Conservation (phyloP, 2,113 vertebrate species). For the Amphiprion percula region DNA sequence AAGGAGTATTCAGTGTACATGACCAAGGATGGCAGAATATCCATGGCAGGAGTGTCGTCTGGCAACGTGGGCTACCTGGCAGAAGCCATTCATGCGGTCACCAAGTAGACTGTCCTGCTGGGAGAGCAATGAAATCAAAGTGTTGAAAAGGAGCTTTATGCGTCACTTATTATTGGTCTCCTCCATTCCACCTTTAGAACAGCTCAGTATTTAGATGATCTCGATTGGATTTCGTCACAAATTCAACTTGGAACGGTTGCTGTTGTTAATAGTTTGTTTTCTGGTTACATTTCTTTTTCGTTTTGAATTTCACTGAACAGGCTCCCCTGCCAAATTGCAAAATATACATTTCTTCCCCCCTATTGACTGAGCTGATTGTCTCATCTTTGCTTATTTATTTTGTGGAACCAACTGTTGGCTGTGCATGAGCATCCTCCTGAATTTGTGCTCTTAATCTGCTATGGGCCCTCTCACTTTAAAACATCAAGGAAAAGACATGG, state of each 20-base stretch:
- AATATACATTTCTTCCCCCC: not conserved
- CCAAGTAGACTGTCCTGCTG: slow-evolving; percentile 85
- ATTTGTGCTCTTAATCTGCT: slow-evolving; percentile 39
- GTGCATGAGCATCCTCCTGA: slow-evolving; percentile 24
- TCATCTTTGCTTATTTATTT: slow-evolving; percentile 64
- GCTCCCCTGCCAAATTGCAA: slow-evolving; percentile 25
- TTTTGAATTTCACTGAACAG: slow-evolving; percentile 32
- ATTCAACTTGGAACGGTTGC: slow-evolving; percentile 37
- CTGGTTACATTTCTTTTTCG: not conserved
- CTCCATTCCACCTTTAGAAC: slow-evolving; percentile 56
- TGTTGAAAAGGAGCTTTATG: slow-evolving; percentile 39
- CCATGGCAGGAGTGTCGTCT: slow-evolving; percentile 93
- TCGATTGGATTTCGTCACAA: slow-evolving; percentile 53
- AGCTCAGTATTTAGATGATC: slow-evolving; percentile 47
- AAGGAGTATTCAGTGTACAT: slow-evolving; percentile 98
- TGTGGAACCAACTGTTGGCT: slow-evolving; percentile 39
- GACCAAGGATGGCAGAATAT: slow-evolving; percentile 98
- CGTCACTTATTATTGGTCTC: slow-evolving; percentile 37
- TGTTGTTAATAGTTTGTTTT: slow-evolving; percentile 39
- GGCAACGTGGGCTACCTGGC: slow-evolving; percentile 94
- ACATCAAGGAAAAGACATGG: slow-evolving; percentile 1
- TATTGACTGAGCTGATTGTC: slow-evolving; percentile 23
- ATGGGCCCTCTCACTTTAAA: slow-evolving; percentile 29
- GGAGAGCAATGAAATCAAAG: slow-evolving; percentile 44
- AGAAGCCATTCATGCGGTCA: slow-evolving; percentile 93